These are phyloP conservation scores for Anthonomus grandis DNA, from an alignment of 1,140 invertebrate species.

Conservation along the genomic window DNA sequence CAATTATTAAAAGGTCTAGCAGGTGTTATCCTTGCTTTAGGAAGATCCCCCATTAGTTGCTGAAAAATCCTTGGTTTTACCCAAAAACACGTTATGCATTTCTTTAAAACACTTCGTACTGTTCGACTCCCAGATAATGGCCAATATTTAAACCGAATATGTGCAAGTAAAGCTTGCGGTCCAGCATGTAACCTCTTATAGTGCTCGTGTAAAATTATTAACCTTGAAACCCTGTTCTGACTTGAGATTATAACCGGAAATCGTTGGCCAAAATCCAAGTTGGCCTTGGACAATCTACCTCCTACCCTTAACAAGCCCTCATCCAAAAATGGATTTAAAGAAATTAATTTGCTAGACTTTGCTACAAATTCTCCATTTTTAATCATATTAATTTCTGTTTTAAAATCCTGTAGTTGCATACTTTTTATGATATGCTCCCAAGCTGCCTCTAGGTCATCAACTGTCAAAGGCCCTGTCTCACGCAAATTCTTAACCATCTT, in stretches of 20 bases:
- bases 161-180: constrained; percentile 1
- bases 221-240: not conserved
- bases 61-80: constrained; percentile 13
- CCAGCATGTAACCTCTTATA: not conserved
- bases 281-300: constrained; percentile 14
- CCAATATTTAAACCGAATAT: constrained; percentile 14
- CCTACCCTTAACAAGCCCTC: not conserved
- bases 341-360: too few species aligned
- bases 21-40: not conserved
- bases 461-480: not conserved
- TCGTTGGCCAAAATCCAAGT: constrained; percentile 17
- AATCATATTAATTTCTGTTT: not conserved
- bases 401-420: not conserved
- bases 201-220: constrained; percentile 5
- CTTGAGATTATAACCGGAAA: not conserved
- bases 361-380: not conserved
- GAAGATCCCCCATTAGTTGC: constrained; percentile 11
- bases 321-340: not conserved
- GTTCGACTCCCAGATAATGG: constrained; percentile 19
- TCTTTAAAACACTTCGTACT: constrained; percentile 26
- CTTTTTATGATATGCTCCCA: not conserved
- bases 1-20: not conserved
- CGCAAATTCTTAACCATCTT: not conserved
- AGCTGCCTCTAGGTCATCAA: not conserved
- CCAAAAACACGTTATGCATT: constrained; percentile 40